Conservation (phyloP, 1,140 invertebrate genomes). For the Nasonia giraulti region DNA sequence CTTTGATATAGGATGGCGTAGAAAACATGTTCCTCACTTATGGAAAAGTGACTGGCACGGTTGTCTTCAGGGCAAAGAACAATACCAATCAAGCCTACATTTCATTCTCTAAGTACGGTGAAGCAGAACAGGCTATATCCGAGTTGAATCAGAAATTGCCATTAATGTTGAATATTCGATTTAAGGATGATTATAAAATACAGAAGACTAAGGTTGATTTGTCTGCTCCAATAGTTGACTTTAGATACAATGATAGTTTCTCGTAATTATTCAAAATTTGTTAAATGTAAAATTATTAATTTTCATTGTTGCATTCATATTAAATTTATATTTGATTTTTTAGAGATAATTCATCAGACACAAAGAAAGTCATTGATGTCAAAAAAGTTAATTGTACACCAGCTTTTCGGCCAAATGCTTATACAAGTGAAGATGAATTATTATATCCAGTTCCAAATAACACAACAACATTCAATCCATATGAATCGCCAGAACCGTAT, state of each 20-base stretch:
- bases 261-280: constrained; percentile 39
- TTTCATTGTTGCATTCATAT: neutral
- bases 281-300: neutral
- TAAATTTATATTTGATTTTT: constrained; percentile 1
- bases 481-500: constrained; percentile 58
- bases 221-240: constrained; percentile 28
- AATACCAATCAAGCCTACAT: constrained; percentile 35
- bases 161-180: constrained; percentile 23
- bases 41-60: constrained; percentile 58
- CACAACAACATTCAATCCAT: constrained; percentile 56
- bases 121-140: neutral
- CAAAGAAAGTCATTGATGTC: constrained; percentile 1
- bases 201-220: neutral
- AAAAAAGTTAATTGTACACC: constrained; percentile 26
- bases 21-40: constrained; percentile 61
- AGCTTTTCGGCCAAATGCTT: constrained; percentile 3
- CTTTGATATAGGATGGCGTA: constrained; percentile 60
- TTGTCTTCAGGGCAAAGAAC: constrained; percentile 46
- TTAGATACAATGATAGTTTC: constrained; percentile 18
- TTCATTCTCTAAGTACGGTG: constrained; percentile 35
- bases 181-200: constrained; percentile 25
- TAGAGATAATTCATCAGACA: constrained; percentile 29
- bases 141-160: neutral
- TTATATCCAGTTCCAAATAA: constrained; percentile 55
- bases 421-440: constrained; percentile 52